phyloP scores from a whole-genome alignment of 2,113 vertebrate genomes.

The Neoarius graeffei region DNA sequence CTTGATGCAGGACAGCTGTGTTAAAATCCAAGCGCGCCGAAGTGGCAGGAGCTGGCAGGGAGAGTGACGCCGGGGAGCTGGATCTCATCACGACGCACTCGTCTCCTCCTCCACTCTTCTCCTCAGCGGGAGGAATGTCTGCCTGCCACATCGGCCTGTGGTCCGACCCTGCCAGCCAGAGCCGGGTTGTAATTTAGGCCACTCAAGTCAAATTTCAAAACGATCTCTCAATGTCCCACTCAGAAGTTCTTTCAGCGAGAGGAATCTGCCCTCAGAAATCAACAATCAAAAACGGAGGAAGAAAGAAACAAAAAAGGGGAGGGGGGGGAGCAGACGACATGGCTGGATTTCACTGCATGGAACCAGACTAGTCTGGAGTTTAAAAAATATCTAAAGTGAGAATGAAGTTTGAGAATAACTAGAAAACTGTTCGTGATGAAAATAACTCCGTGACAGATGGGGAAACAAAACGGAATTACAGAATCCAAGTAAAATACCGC shows the following conservation, averaged over 20 bases:
- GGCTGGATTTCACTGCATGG: not conserved
- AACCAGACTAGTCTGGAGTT: not conserved
- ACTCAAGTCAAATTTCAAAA: constrained; percentile 57
- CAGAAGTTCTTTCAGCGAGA: constrained; percentile 50
- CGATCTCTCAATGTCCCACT: constrained; percentile 53
- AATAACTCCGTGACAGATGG: not conserved
- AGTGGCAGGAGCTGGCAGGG: constrained; percentile 17
- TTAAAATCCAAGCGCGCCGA: not conserved
- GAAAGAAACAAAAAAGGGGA: constrained; percentile 29
- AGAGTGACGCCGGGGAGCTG: constrained; percentile 41
- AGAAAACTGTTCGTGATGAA: not conserved
- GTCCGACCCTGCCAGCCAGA: constrained; percentile 41
- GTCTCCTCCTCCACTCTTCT: constrained; percentile 43
- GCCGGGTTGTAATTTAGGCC: constrained; percentile 55
- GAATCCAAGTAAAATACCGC: not conserved
- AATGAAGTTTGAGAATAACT: not conserved
- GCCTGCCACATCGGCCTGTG: constrained; percentile 43
- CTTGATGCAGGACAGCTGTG: constrained; percentile 29
- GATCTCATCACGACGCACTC: constrained; percentile 54
- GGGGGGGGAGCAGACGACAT: not conserved
- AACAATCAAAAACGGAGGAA: constrained; percentile 54
- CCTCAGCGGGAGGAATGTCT: constrained; percentile 40
- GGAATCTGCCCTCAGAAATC: constrained; percentile 48
- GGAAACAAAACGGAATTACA: not conserved
- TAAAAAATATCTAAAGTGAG: not conserved